These are phyloP conservation scores for Parauchenoglanis punctatus DNA, from an alignment of 2,797 vertebrate genomes.

Conservation along the genomic window DNA sequence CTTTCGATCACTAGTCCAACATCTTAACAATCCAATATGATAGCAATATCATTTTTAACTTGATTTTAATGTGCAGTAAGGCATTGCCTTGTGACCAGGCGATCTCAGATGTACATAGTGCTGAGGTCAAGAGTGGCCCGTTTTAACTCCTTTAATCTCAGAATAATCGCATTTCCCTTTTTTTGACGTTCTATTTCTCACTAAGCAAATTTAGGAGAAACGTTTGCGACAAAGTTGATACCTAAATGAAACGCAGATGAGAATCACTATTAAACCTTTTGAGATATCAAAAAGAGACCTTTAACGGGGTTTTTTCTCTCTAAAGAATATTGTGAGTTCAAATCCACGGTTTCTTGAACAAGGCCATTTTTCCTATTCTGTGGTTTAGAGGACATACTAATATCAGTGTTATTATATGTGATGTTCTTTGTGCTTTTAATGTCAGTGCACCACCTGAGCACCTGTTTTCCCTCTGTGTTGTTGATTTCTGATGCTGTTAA, in stretches of 20 bases:
- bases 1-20: too few relatives aligned
- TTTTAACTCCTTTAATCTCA: not conserved
- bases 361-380: not conserved
- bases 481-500: conserved; percentile 24
- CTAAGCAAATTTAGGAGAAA: not conserved
- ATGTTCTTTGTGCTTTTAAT: conserved; percentile 11
- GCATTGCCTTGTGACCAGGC: not conserved
- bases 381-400: not conserved
- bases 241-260: not conserved
- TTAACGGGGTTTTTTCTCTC: not conserved
- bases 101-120: not conserved
- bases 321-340: not conserved
- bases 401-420: conserved; percentile 11
- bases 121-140: not conserved
- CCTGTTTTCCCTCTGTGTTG: conserved; percentile 14
- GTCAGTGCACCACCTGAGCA: conserved; percentile 8
- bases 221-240: not conserved
- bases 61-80: not conserved
- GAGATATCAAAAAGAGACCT: not conserved
- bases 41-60: not conserved
- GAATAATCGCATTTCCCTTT: not conserved
- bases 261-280: not conserved
- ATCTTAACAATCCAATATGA: too few relatives aligned
- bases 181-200: not conserved
- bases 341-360: not conserved